phyloP scores from a whole-genome alignment of 2,113 vertebrate species.

The Phyllostomus hastatus region DNA sequence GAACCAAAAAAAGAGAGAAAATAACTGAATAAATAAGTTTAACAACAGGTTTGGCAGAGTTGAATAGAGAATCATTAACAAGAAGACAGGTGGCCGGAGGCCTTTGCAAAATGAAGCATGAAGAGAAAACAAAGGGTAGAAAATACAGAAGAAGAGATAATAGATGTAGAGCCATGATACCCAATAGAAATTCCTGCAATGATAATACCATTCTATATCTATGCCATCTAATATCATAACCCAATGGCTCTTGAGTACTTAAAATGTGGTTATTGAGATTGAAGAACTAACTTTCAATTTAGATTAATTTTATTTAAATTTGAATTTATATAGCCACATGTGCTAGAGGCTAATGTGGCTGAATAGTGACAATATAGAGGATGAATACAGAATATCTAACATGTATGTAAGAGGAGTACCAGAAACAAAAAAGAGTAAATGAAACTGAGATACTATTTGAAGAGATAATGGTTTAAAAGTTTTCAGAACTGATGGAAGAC shows the following conservation, averaged over 20 bases:
- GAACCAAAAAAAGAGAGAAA: neutral
- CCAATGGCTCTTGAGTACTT: neutral
- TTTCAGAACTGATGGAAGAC: slow-evolving; percentile 19
- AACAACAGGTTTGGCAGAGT: neutral
- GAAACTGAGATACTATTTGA: neutral
- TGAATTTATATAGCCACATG: neutral
- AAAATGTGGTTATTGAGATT: neutral
- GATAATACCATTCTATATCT: neutral
- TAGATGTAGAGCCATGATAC: neutral
- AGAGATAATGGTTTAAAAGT: neutral
- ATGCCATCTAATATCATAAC: neutral
- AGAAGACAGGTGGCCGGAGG: neutral
- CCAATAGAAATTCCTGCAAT: neutral
- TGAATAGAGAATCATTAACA: neutral
- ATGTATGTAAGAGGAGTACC: neutral
- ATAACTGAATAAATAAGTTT: neutral
- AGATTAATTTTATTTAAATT: neutral
- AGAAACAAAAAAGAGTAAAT: neutral
- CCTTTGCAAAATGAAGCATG: neutral
- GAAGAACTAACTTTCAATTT: neutral
- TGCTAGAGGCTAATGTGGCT: neutral
- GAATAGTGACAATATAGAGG: neutral
- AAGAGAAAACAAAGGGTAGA: neutral
- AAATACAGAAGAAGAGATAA: neutral
- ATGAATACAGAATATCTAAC: neutral